Percentiles rank a stretch among this genome's conserved stretches.
Conservation (phyloP, 64 coral and sea anemone genomes). For the Montipora sp. region DNA sequence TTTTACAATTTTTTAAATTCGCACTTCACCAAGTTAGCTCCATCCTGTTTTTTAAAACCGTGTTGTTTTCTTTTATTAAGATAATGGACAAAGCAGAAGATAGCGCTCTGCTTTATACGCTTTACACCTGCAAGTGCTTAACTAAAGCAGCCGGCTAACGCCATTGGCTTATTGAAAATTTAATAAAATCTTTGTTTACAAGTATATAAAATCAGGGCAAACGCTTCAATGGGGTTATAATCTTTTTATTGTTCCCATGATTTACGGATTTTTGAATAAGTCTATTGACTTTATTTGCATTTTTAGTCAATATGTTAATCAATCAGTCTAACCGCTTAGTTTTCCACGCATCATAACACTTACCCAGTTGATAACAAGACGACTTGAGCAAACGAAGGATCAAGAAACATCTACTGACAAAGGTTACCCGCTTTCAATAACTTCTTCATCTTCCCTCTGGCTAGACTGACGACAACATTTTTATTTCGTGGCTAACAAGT, state of each 20-base stretch:
- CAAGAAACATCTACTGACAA: neutral
- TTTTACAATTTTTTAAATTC: too few species aligned
- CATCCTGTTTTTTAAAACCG: too few species aligned
- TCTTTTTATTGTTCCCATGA: constrained; percentile 19
- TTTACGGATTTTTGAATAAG: neutral
- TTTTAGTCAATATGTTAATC: constrained; percentile 2
- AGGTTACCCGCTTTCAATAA: neutral
- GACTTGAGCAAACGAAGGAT: neutral
- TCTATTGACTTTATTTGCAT: constrained; percentile 43
- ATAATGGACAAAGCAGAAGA: neutral
- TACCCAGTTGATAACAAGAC: neutral
- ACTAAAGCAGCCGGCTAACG: neutral
- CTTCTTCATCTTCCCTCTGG: neutral
- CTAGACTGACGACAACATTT: neutral
- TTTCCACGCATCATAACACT: neutral
- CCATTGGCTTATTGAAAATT: neutral
- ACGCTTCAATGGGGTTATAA: neutral
- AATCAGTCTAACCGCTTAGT: too few species aligned
- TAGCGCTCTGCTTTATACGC: neutral
- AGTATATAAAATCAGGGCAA: neutral
- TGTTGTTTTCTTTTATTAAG: neutral
- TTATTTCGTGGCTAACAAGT: neutral
- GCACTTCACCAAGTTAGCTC: too few species aligned
- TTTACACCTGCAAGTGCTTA: neutral
- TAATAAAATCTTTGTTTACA: constrained; percentile 10